phyloP scores from a whole-genome alignment of 2,888 invertebrate species.

The Chrysodeixis includens region DNA sequence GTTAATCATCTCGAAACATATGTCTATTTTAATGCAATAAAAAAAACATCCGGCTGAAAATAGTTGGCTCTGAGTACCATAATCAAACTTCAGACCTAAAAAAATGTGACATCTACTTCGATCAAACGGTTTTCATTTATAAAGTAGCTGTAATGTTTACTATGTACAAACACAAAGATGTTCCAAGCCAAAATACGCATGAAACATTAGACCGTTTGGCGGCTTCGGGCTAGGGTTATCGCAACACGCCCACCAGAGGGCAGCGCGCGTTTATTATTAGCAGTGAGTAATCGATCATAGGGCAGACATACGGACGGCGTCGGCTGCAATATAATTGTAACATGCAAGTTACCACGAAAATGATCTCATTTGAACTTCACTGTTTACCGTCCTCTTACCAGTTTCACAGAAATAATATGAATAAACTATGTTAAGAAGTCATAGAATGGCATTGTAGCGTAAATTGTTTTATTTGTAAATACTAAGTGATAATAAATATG shows the following conservation, averaged over 20 bases:
- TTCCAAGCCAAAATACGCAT: constrained; percentile 47
- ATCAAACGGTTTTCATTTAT: too few species aligned
- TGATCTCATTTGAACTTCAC: constrained; percentile 24
- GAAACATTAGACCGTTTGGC: constrained; percentile 76
- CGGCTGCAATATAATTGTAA: constrained; percentile 24
- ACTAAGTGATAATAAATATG: background rate
- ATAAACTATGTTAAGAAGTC: background rate
- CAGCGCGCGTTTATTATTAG: constrained; percentile 66
- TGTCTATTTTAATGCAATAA: too few species aligned
- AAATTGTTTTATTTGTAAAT: background rate
- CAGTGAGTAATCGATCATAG: constrained; percentile 65
- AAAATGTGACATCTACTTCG: too few species aligned
- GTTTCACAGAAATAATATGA: background rate
- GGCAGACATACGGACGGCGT: constrained; percentile 68
- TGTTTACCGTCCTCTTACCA: constrained; percentile 8
- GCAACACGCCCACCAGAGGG: constrained; percentile 64
- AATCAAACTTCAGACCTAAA: too few species aligned
- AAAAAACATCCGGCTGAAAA: background rate
- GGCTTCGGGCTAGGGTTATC: constrained; percentile 81
- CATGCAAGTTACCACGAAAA: constrained; percentile 41
- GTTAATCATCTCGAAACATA: too few species aligned
- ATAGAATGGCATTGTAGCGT: background rate
- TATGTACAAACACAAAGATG: constrained; percentile 49
- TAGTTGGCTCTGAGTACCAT: too few species aligned
- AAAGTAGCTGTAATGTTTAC: constrained; percentile 41